phyloP scores from a whole-genome alignment of 2,113 vertebrate species.

The Paedocypris sp. region DNA sequence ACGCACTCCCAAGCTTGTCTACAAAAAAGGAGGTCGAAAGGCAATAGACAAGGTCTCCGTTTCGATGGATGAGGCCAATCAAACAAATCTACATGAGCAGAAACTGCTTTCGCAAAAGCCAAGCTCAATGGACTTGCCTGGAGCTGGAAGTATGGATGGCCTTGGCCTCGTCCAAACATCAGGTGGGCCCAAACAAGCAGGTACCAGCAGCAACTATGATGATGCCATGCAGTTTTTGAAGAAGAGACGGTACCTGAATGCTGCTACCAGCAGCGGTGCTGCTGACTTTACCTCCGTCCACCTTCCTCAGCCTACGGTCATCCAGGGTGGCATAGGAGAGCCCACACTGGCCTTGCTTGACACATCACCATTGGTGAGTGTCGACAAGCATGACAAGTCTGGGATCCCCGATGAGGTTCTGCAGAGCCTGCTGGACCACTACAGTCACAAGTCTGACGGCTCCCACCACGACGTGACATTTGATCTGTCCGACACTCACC shows the following conservation, averaged over 20 bases:
- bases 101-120: conserved; percentile 80
- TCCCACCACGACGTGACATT: conserved; percentile 88
- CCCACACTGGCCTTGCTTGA: conserved; percentile 85
- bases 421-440: conserved; percentile 95
- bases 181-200: conserved; percentile 70
- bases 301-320: conserved; percentile 85
- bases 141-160: conserved; percentile 65
- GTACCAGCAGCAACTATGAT: conserved; percentile 89
- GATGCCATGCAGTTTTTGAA: conserved; percentile 99
- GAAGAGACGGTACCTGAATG: conserved; percentile 93
- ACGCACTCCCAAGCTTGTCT: conserved; percentile 81
- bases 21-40: conserved; percentile 85
- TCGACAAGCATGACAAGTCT: conserved; percentile 94
- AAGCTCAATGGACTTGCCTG: conserved; percentile 67
- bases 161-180: conserved; percentile 79
- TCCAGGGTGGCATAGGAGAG: conserved; percentile 87
- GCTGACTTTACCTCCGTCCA: conserved; percentile 83
- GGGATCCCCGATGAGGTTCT: conserved; percentile 97
- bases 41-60: conserved; percentile 75
- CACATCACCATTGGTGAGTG: conserved; percentile 69
- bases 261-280: conserved; percentile 72
- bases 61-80: conserved; percentile 59
- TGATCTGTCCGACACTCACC: conserved; percentile 77
- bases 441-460: conserved; percentile 83
- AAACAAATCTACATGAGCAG: conserved; percentile 65